phyloP scores from a whole-genome alignment of 2,113 vertebrate species.

The Tonatia bakeri region DNA sequence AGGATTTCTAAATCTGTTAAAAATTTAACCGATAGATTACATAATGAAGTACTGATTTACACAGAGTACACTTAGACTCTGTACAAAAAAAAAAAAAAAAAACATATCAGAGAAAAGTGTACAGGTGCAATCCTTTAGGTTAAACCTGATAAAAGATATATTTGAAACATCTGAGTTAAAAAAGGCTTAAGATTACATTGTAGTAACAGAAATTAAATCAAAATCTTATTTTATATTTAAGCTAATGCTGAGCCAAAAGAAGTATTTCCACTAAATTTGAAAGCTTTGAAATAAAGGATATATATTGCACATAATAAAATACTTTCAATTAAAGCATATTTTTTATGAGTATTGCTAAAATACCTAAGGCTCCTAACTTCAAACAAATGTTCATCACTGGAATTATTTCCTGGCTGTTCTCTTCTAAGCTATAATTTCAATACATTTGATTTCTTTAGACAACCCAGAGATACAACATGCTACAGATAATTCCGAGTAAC shows the following conservation, averaged over 20 bases:
- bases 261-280: slow-evolving; percentile 45
- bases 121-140: slow-evolving; percentile 1
- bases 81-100: not conserved
- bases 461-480: not conserved
- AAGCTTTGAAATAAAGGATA: slow-evolving; percentile 40
- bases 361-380: slow-evolving; percentile 21
- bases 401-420: slow-evolving; percentile 52
- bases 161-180: slow-evolving; percentile 31
- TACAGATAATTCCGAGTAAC: slow-evolving; percentile 40
- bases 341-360: slow-evolving; percentile 33
- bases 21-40: not conserved
- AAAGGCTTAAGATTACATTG: slow-evolving; percentile 1
- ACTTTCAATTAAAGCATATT: slow-evolving; percentile 30
- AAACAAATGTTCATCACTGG: slow-evolving; percentile 44
- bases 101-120: not conserved
- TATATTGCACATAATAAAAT: not conserved
- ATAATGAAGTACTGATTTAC: not conserved
- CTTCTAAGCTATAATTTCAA: slow-evolving; percentile 44
- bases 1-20: slow-evolving; percentile 12
- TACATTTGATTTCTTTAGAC: slow-evolving; percentile 23
- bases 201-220: slow-evolving; percentile 23
- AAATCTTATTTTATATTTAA: slow-evolving; percentile 39
- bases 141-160: slow-evolving; percentile 14
- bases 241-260: not conserved
- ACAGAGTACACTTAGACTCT: not conserved